Evolutionary conservation across 1,140 invertebrate genomes (phyloP).

Genomic region (Apis dorsata): DNA sequence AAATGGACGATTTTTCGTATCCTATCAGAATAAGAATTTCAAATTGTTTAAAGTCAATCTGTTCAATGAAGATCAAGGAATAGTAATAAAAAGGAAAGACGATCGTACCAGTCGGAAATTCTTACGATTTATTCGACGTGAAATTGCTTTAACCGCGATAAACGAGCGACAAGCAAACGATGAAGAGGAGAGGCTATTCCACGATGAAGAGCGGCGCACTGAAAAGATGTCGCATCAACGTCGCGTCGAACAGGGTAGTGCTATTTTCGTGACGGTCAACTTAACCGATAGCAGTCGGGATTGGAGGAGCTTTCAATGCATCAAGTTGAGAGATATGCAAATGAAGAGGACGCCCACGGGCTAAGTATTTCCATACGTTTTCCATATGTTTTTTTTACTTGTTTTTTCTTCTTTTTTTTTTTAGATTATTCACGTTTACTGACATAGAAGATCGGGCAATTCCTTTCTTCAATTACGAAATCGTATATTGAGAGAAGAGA

Average conservation of each 20-base stretch:
- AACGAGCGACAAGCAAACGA: slow-evolving; percentile 2
- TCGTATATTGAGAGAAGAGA: background rate
- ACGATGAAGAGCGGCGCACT: slow-evolving; percentile 36
- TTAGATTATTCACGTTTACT: no score
- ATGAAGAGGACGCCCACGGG: slow-evolving; percentile 37
- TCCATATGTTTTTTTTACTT: background rate
- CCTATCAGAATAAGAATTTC: background rate
- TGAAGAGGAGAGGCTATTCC: background rate
- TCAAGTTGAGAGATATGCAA: slow-evolving; percentile 35
- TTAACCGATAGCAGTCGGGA: slow-evolving; percentile 34
- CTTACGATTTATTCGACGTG: background rate
- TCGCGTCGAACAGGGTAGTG: slow-evolving; percentile 30
- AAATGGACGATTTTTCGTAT: background rate
- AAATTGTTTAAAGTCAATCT: background rate
- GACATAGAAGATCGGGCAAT: background rate
- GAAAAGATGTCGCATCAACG: slow-evolving; percentile 44
- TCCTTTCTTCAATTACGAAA: background rate
- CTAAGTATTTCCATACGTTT: slow-evolving; percentile 43
- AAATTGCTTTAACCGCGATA: slow-evolving; percentile 29
- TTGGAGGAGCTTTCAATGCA: slow-evolving; percentile 45
- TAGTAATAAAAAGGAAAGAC: background rate
- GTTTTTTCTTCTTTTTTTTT: background rate
- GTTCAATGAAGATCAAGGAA: background rate
- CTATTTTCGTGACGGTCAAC: slow-evolving; percentile 53
- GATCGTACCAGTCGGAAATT: no score